Base-by-base conservation (phyloP, 2,113 vertebrate genomes). In the Cryptotis parvus region DNA sequence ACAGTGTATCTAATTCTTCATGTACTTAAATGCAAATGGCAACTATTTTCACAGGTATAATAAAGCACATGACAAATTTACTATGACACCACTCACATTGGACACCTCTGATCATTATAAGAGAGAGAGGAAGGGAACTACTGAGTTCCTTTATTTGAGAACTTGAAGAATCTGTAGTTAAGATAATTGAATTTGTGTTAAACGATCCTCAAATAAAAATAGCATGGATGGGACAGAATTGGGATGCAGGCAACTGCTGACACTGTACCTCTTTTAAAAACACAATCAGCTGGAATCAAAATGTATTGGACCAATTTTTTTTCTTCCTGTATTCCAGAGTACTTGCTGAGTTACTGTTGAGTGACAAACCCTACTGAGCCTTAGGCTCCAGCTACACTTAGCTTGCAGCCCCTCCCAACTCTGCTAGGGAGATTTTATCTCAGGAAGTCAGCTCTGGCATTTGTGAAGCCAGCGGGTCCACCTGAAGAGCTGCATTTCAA, bases 21-120 rank as follows among this genome's bases (percentile, higher is more conserved):
- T 61, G 4, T 33, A 45, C 41, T 73, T 90, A 37, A 87, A 87
- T 66, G 7, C 52, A 90, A 78, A 66, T 88, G 61, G 18, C 43
- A 92, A 75, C 29, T 26, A 11, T 49, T 78, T 93, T 81, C 68
- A 70, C 29, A 37, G 33, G 9, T 12, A 22, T 63, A 69, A 78
- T 55, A 77, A 77, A 74, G 49, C 69, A 84, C 58, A n/a, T 26
- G 55, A 73, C 12, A 65, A 76, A 74, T 24, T 68, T 31, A 73
- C 29, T 31, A 9, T 76, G 45, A 75, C 65, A 52, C 27, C 45
- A 6, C 27, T 70, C 29, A 73, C 14, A 43, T 45, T 49, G 27
- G 37, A 24, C n/a, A 43, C 63, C 4, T 33, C 20, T 83, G 33
- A 11, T 77, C n/a, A 52, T 58, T 24, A 76, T 39, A 18, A 16